These are phyloP conservation scores for Drosophila seguyi DNA, from an alignment of 1,140 invertebrate species.

Conservation along the genomic window DNA sequence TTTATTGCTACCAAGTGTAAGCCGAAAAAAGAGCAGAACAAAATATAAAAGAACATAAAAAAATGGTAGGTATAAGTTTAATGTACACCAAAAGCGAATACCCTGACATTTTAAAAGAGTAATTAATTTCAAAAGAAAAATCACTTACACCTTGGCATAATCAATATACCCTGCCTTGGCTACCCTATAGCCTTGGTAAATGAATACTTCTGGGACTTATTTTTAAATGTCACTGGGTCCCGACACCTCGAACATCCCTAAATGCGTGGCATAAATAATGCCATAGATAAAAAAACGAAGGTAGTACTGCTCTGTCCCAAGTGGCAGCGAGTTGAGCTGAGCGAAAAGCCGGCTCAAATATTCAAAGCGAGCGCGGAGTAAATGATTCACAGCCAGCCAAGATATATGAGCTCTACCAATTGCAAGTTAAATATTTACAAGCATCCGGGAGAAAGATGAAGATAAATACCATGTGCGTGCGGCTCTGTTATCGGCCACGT, in stretches of 20 bases:
- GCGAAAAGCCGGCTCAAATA: slow-evolving; percentile 35
- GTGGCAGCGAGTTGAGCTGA: slow-evolving; percentile 2
- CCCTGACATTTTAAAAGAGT: background rate
- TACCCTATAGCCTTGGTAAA: slow-evolving; percentile 9
- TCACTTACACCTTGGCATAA: background rate
- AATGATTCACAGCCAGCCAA: slow-evolving; percentile 62
- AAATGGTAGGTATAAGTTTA: slow-evolving; percentile 19
- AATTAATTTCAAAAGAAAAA: slow-evolving; percentile 16
- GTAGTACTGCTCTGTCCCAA: slow-evolving; percentile 5
- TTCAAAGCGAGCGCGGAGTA: slow-evolving; percentile 62
- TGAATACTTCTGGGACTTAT: slow-evolving; percentile 52
- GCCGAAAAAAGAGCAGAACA: slow-evolving; percentile 17
- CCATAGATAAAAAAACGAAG: slow-evolving; percentile 50
- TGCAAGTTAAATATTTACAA: slow-evolving; percentile 78
- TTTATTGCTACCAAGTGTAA: slow-evolving; percentile 56
- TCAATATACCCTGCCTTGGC: slow-evolving; percentile 3
- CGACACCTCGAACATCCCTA: slow-evolving; percentile 44
- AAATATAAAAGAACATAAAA: slow-evolving; percentile 31
- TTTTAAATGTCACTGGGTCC: slow-evolving; percentile 50
- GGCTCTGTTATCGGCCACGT: slow-evolving; percentile 50
- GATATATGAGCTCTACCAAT: slow-evolving; percentile 59
- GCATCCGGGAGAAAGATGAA: slow-evolving; percentile 15
- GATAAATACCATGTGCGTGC: slow-evolving; percentile 44
- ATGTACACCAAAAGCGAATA: background rate
- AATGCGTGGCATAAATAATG: slow-evolving; percentile 66